A percentile compares a stretch with the other conserved stretches of the same genome.
Evolutionary conservation across 2,888 invertebrate species (phyloP).

Genomic region (Tetragonisca angustula): DNA sequence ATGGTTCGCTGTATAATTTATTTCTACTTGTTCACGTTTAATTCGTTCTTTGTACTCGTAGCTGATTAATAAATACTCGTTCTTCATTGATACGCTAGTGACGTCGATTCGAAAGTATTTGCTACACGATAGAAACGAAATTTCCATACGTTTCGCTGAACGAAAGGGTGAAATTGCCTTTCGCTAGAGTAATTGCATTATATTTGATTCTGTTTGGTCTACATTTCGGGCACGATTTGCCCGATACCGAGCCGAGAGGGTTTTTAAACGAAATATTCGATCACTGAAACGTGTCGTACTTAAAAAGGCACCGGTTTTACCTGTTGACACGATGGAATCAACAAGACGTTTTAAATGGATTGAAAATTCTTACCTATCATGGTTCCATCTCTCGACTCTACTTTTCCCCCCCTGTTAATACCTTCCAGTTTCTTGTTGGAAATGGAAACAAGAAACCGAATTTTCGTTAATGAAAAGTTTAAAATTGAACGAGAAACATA

Average conservation of each 20-base stretch:
- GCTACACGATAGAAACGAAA: neutral
- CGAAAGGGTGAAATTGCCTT: neutral
- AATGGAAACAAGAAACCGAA: neutral
- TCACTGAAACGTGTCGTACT: slow-evolving; percentile 1
- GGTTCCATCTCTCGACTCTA: too few relatives aligned
- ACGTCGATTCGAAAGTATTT: neutral
- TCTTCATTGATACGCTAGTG: neutral
- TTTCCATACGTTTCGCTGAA: neutral
- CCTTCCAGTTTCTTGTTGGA: neutral
- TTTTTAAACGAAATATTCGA: slow-evolving; percentile 10
- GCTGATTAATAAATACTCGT: neutral
- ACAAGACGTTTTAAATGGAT: neutral
- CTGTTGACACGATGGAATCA: neutral
- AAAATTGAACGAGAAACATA: neutral
- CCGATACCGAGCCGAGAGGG: neutral
- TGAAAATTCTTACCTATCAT: neutral
- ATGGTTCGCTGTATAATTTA: slow-evolving; percentile 30
- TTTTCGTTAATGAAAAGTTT: neutral
- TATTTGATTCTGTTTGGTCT: neutral
- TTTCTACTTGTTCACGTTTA: too few relatives aligned
- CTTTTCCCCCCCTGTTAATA: neutral
- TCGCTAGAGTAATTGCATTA: slow-evolving; percentile 1
- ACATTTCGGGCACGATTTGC: neutral
- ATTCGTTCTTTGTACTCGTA: neutral
- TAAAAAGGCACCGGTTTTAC: slow-evolving; percentile 5